A percentile compares a stretch with the other conserved stretches of the same genome.
Conservation (phyloP, 2,113 vertebrate genomes). For the Gavia stellata region DNA sequence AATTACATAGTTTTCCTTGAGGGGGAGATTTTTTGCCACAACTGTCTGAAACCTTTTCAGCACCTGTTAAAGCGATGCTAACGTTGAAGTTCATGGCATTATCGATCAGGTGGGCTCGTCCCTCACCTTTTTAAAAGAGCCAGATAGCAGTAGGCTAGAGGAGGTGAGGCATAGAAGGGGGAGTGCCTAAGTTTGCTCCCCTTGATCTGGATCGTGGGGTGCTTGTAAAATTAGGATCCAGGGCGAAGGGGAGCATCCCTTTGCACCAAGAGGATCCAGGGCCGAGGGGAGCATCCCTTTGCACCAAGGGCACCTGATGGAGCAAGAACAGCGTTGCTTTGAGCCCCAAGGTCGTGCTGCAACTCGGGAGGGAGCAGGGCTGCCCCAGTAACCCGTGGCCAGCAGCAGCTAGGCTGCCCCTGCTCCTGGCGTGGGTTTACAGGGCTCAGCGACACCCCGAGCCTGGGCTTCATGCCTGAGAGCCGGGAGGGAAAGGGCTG, state of each 20-base stretch:
- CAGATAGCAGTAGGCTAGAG: not conserved
- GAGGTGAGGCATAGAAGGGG: not conserved
- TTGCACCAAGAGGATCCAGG: not conserved
- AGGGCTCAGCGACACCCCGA: fast-evolving
- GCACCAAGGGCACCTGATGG: not conserved
- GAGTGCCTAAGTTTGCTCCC: not conserved
- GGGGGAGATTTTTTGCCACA: not conserved
- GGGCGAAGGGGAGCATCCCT: not conserved
- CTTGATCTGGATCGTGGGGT: not conserved
- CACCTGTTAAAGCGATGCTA: not conserved
- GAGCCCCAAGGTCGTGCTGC: not conserved
- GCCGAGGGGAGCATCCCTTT: not conserved
- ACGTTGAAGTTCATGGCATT: not conserved
- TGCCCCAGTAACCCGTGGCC: not conserved
- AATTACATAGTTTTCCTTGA: not conserved
- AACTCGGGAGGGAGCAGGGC: not conserved
- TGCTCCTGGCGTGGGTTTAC: not conserved
- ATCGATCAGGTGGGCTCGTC: not conserved
- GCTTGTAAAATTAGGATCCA: not conserved
- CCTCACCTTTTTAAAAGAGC: not conserved
- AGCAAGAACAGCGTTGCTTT: not conserved
- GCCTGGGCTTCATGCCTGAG: not conserved
- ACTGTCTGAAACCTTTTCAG: not conserved
- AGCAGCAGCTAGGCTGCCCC: not conserved
- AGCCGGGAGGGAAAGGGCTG: not conserved